A percentile compares a stretch with the other conserved stretches of the same genome.
These are phyloP conservation scores for Trachelus iudaicus DNA, from an alignment of 2,888 invertebrate genomes.

Conservation along the genomic window DNA sequence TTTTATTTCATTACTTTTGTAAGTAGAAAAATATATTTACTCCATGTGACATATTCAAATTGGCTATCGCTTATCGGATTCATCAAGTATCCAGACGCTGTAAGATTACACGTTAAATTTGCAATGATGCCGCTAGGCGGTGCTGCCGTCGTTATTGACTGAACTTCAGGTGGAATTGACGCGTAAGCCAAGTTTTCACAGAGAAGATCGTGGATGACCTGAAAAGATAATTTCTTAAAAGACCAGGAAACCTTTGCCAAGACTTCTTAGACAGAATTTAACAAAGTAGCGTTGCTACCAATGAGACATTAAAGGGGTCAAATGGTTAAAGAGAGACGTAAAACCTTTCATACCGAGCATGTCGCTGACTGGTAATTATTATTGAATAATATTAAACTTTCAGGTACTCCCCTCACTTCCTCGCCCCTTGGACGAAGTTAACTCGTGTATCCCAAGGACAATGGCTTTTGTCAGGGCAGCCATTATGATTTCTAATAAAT, in stretches of 20 bases:
- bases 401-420: not conserved
- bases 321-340: not conserved
- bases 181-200: not conserved
- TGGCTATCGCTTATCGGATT: not conserved
- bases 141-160: not conserved
- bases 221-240: not conserved
- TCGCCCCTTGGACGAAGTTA: not conserved
- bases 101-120: too few species aligned
- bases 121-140: not conserved
- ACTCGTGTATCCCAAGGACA: not conserved
- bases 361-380: not conserved
- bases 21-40: too few species aligned
- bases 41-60: not conserved
- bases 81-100: not conserved
- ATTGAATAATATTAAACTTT: not conserved
- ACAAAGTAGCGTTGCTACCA: not conserved
- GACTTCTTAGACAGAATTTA: not conserved
- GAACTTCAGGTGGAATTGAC: not conserved
- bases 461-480: not conserved
- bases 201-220: not conserved
- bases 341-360: not conserved
- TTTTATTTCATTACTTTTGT: too few species aligned
- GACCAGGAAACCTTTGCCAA: not conserved
- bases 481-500: slow-evolving; percentile 1
- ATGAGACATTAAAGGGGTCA: not conserved